Evolutionary conservation across 2,888 invertebrate species (phyloP).

Genomic region (Cryptus armator): DNA sequence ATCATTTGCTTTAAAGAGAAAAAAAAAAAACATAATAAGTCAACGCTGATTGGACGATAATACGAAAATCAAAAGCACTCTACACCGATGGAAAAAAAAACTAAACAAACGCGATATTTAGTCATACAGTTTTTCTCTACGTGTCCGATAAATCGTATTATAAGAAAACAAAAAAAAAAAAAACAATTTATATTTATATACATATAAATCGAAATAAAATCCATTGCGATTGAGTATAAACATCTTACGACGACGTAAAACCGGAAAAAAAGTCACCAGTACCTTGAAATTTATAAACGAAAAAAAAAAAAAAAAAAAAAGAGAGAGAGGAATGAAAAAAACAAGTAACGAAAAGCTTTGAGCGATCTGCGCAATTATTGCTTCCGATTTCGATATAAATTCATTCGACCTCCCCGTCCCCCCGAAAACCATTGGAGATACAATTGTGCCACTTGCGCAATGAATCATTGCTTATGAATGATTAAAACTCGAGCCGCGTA

Average conservation of each 20-base stretch:
- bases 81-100: constrained; percentile 21
- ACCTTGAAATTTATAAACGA: constrained; percentile 34
- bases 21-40: neutral
- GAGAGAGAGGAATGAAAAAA: neutral
- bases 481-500: constrained; percentile 17
- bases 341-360: constrained; percentile 7
- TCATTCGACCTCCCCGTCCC: neutral
- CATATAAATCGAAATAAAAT: constrained; percentile 41
- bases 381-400: constrained; percentile 19
- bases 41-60: constrained; percentile 13
- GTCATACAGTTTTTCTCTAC: constrained; percentile 15
- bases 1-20: neutral
- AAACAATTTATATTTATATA: constrained; percentile 64
- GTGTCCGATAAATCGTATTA: constrained; percentile 44
- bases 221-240: constrained; percentile 24
- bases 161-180: constrained; percentile 43
- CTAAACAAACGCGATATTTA: constrained; percentile 15
- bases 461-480: constrained; percentile 30
- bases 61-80: constrained; percentile 25
- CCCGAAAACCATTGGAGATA: neutral
- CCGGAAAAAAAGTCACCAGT: constrained; percentile 37
- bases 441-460: constrained; percentile 16
- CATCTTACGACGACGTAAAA: constrained; percentile 2
- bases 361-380: constrained; percentile 15
- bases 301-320: neutral